phyloP scores from a whole-genome alignment of 2,797 vertebrate species.

The Anisognathus igniventris region DNA sequence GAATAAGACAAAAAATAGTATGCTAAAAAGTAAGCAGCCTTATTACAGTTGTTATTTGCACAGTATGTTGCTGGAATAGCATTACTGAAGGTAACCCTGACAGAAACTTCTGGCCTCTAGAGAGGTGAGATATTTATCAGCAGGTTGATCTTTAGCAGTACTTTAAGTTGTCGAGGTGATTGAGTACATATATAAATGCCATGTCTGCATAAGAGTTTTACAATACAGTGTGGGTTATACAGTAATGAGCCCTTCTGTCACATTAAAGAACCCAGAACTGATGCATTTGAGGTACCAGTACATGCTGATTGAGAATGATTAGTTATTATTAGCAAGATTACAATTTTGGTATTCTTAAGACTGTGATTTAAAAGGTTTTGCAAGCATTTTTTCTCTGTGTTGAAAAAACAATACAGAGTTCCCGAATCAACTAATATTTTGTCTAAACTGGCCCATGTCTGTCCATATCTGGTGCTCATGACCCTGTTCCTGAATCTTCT shows the following conservation, averaged over 20 bases:
- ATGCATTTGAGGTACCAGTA: not conserved
- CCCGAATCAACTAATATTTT: not conserved
- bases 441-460: not conserved
- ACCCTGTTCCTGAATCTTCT: not conserved
- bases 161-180: not conserved
- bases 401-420: not conserved
- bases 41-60: not conserved
- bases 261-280: not conserved
- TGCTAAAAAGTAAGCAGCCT: not conserved
- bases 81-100: not conserved
- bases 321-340: not conserved
- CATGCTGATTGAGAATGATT: not conserved
- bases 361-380: not conserved
- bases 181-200: not conserved
- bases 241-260: not conserved
- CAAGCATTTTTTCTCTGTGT: not conserved
- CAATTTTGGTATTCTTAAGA: not conserved
- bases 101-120: not conserved
- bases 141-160: not conserved
- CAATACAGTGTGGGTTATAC: accelerated
- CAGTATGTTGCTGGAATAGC: not conserved
- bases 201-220: not conserved
- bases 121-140: not conserved
- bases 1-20: not conserved
- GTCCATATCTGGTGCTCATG: not conserved